Evolutionary conservation across 2,113 vertebrate genomes (phyloP).

Genomic region (Cyanistes caeruleus): DNA sequence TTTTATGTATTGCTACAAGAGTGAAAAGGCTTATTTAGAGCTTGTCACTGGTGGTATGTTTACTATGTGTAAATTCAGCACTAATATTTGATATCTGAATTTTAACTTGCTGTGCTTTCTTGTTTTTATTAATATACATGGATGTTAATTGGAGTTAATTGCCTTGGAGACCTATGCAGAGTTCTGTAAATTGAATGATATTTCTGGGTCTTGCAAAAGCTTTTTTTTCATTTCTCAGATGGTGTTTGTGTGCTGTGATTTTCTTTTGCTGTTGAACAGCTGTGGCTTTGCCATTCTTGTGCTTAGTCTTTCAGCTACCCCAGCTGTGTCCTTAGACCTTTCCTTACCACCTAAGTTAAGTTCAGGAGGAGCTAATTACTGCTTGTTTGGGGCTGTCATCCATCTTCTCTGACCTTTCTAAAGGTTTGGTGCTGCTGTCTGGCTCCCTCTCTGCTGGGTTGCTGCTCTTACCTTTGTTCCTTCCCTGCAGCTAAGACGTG

Average conservation of each 20-base stretch:
- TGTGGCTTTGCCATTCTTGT: neutral
- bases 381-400: neutral
- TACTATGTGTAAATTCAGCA: neutral
- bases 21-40: neutral
- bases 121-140: neutral
- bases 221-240: neutral
- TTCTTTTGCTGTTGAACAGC: neutral
- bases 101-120: neutral
- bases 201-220: neutral
- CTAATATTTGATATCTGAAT: neutral
- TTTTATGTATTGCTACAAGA: neutral
- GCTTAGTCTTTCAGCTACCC: neutral
- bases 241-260: neutral
- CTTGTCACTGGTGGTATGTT: neutral
- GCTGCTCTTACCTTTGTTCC: neutral
- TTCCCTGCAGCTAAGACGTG: neutral
- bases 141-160: neutral
- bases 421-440: neutral
- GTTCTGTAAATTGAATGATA: neutral
- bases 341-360: fast-evolving
- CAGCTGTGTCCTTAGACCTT: neutral
- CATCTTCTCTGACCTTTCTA: neutral
- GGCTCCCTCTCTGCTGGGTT: neutral
- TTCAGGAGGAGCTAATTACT: neutral
- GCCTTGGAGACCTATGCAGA: neutral